phyloP scores from a whole-genome alignment of 2,888 invertebrate species.

The Theretra japonica region DNA sequence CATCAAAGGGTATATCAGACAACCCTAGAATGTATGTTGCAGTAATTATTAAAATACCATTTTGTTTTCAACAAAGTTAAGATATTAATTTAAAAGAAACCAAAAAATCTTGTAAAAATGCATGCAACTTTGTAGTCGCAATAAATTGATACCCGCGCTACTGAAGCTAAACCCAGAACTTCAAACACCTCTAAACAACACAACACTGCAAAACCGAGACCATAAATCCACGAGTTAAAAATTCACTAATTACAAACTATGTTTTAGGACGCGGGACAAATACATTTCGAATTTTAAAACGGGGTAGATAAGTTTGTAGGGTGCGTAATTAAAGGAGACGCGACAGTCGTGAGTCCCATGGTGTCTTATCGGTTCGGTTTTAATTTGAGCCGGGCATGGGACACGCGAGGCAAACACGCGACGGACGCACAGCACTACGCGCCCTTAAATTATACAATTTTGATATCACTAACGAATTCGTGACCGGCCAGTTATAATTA shows the following conservation, averaged over 20 bases:
- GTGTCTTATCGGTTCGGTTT: slow-evolving; percentile 81
- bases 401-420: slow-evolving; percentile 82
- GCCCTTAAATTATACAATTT: slow-evolving; percentile 69
- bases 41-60: too few relatives aligned
- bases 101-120: too few relatives aligned
- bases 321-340: slow-evolving; percentile 84
- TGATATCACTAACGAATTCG: slow-evolving; percentile 63
- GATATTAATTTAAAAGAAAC: too few relatives aligned
- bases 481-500: slow-evolving; percentile 40
- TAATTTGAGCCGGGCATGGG: slow-evolving; percentile 81
- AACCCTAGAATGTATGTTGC: too few relatives aligned
- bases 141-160: background rate
- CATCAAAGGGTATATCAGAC: too few relatives aligned
- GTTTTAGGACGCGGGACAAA: slow-evolving; percentile 32
- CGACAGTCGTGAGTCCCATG: slow-evolving; percentile 80
- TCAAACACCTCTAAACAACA: background rate
- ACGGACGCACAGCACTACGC: slow-evolving; percentile 56
- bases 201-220: background rate
- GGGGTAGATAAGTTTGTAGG: slow-evolving; percentile 75
- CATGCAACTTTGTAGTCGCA: background rate
- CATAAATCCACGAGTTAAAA: slow-evolving; percentile 5
- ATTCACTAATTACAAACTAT: slow-evolving; percentile 33
- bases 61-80: too few relatives aligned
- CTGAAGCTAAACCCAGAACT: too few relatives aligned
- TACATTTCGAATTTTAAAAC: slow-evolving; percentile 62